Evolutionary conservation across 1,140 invertebrate genomes (phyloP), one percentile per base, ranked within the genome.

Genomic region (Ooceraea biroi): DNA sequence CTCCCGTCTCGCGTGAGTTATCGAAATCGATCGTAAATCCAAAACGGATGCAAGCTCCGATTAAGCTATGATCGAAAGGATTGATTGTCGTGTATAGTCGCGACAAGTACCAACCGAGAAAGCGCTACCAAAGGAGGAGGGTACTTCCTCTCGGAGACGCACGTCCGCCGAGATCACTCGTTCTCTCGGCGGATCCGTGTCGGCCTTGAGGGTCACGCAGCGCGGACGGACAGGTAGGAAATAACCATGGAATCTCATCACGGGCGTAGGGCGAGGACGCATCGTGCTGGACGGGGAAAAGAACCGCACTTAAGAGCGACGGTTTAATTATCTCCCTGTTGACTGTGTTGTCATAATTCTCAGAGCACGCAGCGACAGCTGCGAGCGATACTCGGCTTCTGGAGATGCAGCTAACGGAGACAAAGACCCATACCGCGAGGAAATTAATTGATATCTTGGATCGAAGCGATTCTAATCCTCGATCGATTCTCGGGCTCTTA

Each of bases 91-190:
- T n/a, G n/a, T n/a, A n/a, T 36, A 36, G 7, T 36, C 36, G 36
- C 36, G 36, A 7, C 36, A 7, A 36, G 36, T 36, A 36, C 36
- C 2, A 36, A 36, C 2, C 36, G 7, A 7, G 36, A 36, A 36
- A 36, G 7, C 36, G 36, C 36, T 36, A 36, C 80, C 73, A 63
- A 71, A 84, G 74, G 11, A 85, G 76, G 50, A 84, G 57, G 60
- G 57, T 25, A 72, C 73, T 76, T 77, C 30, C 55, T 80, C 58
- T 19, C 48, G 41, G 5, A 76, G 10, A 76, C 61, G 84, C 73
- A 61, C 82, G 71, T 80, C 83, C 52, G 66, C 84, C 77, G 65
- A 87, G 73, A 82, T 86, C 87, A 83, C 83, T 88, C 86, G 83
- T 85, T 73, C 68, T 57, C 68, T 57, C 80, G 65, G 60, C 76